Base-by-base conservation (phyloP, 2,113 vertebrate species). In the Cyprinodon variegatus region DNA sequence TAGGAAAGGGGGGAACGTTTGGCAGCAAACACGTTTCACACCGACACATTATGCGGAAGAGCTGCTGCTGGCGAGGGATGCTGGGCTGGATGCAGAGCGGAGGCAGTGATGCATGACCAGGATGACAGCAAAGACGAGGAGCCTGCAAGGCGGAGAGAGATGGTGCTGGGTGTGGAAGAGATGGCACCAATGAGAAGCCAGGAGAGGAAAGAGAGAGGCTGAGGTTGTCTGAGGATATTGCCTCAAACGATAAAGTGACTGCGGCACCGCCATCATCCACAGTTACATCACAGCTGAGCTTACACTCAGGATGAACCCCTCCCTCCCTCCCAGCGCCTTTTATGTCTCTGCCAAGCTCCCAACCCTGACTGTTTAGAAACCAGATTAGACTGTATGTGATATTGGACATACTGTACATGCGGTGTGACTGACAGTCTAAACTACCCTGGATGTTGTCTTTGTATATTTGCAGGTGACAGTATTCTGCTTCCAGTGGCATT, bases 221-320 rank as follows among this genome's bases (percentile, higher is more conserved):
- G 80, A 86, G 94, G 92, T 90, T 89, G 80, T 93, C 63, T 89
- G 84, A 94, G 93, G 92, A 93, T 85, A 92, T 63, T 37, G 74
- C 78, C 76, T 87, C 81, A 80, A 57, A 57, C 17, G 8, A 57
- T 82, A 89, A 89, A 90, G 79, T 83, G 88, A 92, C 88, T 91
- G 86, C 84, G 78, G 89, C 86, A 90, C 82, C 72, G 83, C 83
- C 84, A 81, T 84, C 70, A 61, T 86, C 82, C 71, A 78, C 65
- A 22, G 85, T 91, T 90, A 90, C 88, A 89, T 90, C 90, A 91
- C 83, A 83, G 75, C 83, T 37, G 66, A 79, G 81, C 79, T 84
- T 83, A 86, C 82, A 86, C 85, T 75, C 77, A 29, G 83, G 68
- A 72, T 87, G 86, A 89, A 88, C 81, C 82, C 41, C 81, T 11